Percentiles rank a stretch among this genome's conserved stretches.
Evolutionary conservation across 2,113 vertebrate species (phyloP).

Genomic region (Typhlomys cinereus): DNA sequence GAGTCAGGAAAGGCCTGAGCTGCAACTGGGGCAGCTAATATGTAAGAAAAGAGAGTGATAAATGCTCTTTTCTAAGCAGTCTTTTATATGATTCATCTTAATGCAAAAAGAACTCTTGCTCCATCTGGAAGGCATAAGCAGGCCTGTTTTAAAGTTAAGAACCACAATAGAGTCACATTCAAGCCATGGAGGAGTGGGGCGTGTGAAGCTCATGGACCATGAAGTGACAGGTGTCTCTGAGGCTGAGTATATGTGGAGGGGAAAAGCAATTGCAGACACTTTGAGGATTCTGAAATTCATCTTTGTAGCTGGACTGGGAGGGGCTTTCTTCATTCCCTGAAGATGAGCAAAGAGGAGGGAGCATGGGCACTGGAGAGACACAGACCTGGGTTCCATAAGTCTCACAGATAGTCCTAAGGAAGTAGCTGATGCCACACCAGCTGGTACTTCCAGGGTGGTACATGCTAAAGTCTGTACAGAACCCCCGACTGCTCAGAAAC

Average conservation of each 20-base stretch:
- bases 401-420: not conserved
- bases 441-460: not conserved
- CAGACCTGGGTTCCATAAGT: not conserved
- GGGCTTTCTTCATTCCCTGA: not conserved
- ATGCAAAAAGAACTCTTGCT: slow-evolving; percentile 21
- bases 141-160: slow-evolving; percentile 16
- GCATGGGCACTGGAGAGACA: not conserved
- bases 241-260: not conserved
- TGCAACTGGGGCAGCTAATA: not conserved
- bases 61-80: not conserved
- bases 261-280: not conserved
- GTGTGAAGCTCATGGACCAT: not conserved
- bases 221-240: not conserved
- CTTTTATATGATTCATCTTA: not conserved
- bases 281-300: not conserved
- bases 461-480: slow-evolving; percentile 56
- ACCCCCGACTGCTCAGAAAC: slow-evolving; percentile 2
- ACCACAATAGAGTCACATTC: slow-evolving; percentile 10
- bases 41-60: not conserved
- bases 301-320: not conserved
- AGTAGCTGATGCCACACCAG: not conserved
- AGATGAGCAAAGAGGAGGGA: slow-evolving; percentile 3
- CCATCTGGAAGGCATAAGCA: not conserved
- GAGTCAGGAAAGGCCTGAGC: slow-evolving; percentile 1
- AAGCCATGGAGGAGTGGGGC: not conserved